phyloP scores from a whole-genome alignment of 2,113 vertebrate genomes.

The Rhombomys opimus region DNA sequence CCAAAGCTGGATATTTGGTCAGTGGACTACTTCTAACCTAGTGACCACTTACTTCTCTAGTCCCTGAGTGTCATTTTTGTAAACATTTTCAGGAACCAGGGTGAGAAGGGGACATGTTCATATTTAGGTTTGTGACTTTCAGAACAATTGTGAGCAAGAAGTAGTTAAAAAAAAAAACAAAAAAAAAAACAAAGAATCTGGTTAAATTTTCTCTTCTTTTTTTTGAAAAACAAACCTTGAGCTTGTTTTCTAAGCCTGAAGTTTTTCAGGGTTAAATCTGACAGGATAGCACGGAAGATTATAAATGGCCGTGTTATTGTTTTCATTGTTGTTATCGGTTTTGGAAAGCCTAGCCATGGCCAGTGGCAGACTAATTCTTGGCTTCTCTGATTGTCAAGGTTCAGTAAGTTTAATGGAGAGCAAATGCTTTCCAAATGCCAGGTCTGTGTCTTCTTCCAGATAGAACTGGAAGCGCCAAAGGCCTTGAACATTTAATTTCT shows the following conservation, averaged over 20 bases:
- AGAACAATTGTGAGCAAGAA: constrained; percentile 5
- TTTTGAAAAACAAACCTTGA: constrained; percentile 54
- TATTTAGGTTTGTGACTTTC: constrained; percentile 1
- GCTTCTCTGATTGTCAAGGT: constrained; percentile 67
- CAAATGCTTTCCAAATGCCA: constrained; percentile 75
- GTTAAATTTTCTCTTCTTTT: constrained; percentile 56
- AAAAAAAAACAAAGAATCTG: neutral
- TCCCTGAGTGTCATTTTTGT: neutral
- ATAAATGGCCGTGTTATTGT: constrained; percentile 71
- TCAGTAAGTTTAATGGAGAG: constrained; percentile 68
- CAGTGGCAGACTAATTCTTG: constrained; percentile 68
- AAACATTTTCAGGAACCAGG: neutral
- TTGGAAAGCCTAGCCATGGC: constrained; percentile 70
- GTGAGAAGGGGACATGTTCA: neutral
- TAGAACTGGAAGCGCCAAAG: constrained; percentile 66
- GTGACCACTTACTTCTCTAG: neutral
- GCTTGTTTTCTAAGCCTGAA: constrained; percentile 48
- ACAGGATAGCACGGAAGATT: constrained; percentile 44
- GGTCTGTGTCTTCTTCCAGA: constrained; percentile 69
- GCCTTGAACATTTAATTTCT: constrained; percentile 75
- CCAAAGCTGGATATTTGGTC: neutral
- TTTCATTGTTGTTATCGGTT: constrained; percentile 65
- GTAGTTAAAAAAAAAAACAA: neutral
- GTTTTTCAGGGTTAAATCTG: constrained; percentile 61
- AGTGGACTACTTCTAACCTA: neutral